These are phyloP conservation scores for Arvicanthis niloticus DNA, from an alignment of 2,113 vertebrate genomes.

Conservation along the genomic window DNA sequence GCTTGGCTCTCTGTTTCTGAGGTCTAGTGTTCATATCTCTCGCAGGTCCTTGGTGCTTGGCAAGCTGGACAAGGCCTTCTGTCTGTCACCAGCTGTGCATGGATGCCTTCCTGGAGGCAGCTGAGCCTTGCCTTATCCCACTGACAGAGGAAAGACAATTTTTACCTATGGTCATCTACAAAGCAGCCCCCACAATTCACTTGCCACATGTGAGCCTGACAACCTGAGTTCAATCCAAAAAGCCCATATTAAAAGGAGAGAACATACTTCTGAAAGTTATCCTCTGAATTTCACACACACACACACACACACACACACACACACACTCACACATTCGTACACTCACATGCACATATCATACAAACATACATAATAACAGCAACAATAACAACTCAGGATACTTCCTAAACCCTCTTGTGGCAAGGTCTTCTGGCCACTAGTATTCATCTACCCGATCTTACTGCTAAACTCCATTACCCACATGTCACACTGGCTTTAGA, in stretches of 20 bases:
- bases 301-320: neutral
- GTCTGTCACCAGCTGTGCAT: neutral
- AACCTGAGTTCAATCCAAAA: neutral
- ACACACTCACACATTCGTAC: neutral
- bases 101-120: neutral
- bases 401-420: neutral
- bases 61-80: neutral
- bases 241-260: neutral
- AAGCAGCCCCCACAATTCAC: neutral
- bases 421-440: neutral
- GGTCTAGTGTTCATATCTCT: neutral
- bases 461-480: neutral
- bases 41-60: neutral
- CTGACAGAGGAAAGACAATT: neutral
- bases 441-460: accelerated
- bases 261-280: neutral
- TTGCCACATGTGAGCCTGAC: neutral
- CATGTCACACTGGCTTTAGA: neutral
- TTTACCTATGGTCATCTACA: neutral
- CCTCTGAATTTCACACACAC: neutral
- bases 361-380: neutral
- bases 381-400: neutral
- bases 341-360: neutral
- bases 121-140: neutral
- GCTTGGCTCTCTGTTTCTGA: neutral